phyloP scores from a whole-genome alignment of 2,888 invertebrate species.

The Ichneumon xanthorius region DNA sequence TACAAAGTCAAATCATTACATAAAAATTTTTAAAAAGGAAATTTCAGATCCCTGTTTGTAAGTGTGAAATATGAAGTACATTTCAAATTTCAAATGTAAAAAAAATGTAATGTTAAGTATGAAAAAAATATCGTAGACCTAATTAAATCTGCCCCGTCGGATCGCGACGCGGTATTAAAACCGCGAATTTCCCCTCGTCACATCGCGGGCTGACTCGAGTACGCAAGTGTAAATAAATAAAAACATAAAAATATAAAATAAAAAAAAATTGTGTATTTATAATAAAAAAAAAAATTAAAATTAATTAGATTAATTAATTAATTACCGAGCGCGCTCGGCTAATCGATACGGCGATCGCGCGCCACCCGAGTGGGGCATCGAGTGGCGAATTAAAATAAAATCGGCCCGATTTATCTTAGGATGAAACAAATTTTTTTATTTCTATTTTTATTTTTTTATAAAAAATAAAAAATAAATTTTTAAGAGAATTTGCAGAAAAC shows the following conservation, averaged over 20 bases:
- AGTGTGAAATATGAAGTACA: no score
- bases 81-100: no score
- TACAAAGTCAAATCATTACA: no score
- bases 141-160: background rate
- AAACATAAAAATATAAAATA: no score
- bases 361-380: background rate
- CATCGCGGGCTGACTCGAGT: background rate
- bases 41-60: no score
- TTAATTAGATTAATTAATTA: conserved; percentile 53
- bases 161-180: background rate
- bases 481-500: background rate
- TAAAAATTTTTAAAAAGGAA: no score
- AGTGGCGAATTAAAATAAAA: conserved; percentile 16
- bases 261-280: no score
- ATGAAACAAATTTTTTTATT: background rate
- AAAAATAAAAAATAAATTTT: background rate
- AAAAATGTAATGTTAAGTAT: no score
- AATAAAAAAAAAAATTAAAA: background rate
- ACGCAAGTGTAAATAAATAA: background rate
- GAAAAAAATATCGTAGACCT: background rate
- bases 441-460: background rate
- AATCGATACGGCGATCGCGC: conserved; percentile 39
- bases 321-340: conserved; percentile 33
- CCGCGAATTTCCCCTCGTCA: background rate
- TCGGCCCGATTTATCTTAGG: background rate